Evolutionary conservation across 2,113 vertebrate genomes (phyloP).

Genomic region (Solea senegalensis): DNA sequence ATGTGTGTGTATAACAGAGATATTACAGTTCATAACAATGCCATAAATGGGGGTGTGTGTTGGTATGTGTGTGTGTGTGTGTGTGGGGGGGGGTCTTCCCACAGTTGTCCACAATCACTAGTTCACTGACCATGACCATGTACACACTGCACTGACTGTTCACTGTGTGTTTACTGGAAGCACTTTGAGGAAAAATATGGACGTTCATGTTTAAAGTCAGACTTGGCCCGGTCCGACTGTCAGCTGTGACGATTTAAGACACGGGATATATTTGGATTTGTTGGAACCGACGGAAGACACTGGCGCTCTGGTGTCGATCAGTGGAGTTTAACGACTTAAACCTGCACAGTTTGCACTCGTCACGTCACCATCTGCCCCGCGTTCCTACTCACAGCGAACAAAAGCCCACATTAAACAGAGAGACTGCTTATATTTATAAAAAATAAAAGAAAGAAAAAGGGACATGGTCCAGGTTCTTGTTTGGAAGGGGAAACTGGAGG

Average conservation of each 20-base stretch:
- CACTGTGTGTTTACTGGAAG: neutral
- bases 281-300: neutral
- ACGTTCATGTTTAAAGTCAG: no score
- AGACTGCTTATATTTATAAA: no score
- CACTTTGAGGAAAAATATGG: no score
- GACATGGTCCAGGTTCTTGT: no score
- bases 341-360: neutral
- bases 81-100: conserved; percentile 9
- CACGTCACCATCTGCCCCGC: no score
- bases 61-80: conserved; percentile 8
- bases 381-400: no score
- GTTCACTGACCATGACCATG: conserved; percentile 1
- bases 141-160: neutral
- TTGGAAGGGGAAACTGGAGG: no score
- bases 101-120: conserved; percentile 14
- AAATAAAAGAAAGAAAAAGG: no score
- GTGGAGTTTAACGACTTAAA: neutral
- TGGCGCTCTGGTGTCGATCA: neutral
- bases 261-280: neutral
- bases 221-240: neutral
- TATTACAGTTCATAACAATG: conserved; percentile 35
- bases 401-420: no score
- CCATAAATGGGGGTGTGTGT: conserved; percentile 7
- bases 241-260: neutral
- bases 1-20: conserved; percentile 35